A percentile compares a stretch with the other conserved stretches of the same genome.
Evolutionary conservation across 2,797 vertebrate species (phyloP).

Genomic region (Falco rusticolus): DNA sequence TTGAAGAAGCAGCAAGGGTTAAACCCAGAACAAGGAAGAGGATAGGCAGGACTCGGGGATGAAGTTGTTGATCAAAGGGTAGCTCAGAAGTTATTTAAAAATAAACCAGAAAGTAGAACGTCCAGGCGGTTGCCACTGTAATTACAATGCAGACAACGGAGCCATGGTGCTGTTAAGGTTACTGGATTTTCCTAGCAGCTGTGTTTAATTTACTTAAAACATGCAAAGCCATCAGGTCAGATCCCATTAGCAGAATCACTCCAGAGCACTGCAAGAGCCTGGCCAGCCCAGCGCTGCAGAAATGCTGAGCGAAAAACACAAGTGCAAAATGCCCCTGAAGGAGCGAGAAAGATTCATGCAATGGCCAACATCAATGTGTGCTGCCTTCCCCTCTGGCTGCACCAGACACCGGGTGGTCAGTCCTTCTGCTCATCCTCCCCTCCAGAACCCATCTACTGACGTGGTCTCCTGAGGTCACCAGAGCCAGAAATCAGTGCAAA

Average conservation of each 20-base stretch:
- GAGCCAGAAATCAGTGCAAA: neutral
- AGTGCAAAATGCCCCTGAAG: neutral
- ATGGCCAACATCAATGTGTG: accelerated
- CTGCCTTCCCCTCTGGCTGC: accelerated
- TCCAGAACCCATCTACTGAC: neutral
- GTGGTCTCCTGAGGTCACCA: neutral
- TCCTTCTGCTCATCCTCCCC: neutral
- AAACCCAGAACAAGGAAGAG: neutral
- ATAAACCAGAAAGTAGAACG: constrained; percentile 66
- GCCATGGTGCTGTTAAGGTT: constrained; percentile 56
- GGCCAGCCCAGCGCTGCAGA: neutral
- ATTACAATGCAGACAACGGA: constrained; percentile 58
- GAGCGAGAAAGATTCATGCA: neutral
- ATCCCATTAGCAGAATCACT: constrained; percentile 61
- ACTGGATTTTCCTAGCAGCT: constrained; percentile 64
- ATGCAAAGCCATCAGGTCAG: constrained; percentile 63
- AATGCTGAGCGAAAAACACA: neutral
- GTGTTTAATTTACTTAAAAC: constrained; percentile 69
- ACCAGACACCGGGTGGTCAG: accelerated
- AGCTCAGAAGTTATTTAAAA: constrained; percentile 57
- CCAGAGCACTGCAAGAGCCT: neutral
- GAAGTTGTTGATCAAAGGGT: constrained; percentile 51
- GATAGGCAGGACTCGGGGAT: neutral
- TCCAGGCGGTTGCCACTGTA: constrained; percentile 2
- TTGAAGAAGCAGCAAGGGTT: constrained; percentile 5